These are phyloP conservation scores for Parus major DNA, from an alignment of 2,113 vertebrate genomes.

Conservation along the genomic window DNA sequence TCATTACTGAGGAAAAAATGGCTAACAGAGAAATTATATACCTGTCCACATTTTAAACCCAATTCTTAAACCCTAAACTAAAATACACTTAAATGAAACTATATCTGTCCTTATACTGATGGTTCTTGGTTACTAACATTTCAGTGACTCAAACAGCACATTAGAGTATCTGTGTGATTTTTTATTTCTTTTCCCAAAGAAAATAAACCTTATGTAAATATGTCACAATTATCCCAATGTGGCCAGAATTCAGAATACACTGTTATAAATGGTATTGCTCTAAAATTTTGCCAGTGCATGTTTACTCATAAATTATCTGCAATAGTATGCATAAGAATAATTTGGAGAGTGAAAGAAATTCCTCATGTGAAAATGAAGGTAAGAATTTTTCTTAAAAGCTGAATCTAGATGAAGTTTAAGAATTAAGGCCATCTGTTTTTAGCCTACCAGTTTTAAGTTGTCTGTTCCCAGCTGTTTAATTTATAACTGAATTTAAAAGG, in stretches of 20 bases:
- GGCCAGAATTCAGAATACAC: background rate
- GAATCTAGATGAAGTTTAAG: background rate
- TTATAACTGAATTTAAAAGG: background rate
- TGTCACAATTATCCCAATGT: rapidly evolving
- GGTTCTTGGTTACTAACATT: background rate
- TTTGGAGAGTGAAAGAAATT: background rate
- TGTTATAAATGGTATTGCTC: background rate
- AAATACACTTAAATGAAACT: background rate
- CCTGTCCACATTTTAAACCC: background rate
- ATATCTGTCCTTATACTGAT: background rate
- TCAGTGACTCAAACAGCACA: background rate
- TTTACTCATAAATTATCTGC: background rate
- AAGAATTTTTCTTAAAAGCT: background rate
- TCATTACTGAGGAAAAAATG: background rate
- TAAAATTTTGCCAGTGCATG: background rate
- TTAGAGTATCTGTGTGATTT: background rate
- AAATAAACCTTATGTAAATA: background rate
- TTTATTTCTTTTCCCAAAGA: background rate
- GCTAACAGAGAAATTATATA: background rate
- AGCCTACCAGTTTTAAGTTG: background rate
- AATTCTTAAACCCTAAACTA: background rate
- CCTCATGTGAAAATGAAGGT: background rate
- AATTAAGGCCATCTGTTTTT: background rate
- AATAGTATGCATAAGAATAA: background rate
- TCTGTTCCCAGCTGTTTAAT: background rate